Conservation (phyloP, 2,113 vertebrate genomes). For the Brienomyrus longianalis region DNA sequence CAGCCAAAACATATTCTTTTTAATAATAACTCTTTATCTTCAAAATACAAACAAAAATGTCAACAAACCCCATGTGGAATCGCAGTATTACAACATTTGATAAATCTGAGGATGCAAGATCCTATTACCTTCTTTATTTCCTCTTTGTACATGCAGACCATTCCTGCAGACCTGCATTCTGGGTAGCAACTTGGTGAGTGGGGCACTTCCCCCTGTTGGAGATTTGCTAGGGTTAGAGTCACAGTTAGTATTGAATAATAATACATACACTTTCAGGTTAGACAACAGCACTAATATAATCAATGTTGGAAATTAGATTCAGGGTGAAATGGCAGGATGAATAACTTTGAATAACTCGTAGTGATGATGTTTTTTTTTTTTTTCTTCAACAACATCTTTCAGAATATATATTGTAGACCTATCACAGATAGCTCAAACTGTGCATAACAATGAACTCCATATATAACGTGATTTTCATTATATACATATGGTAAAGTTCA, state of each 20-base stretch:
- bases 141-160: constrained; percentile 64
- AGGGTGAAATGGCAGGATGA: not conserved
- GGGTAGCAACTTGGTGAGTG: constrained; percentile 79
- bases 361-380: not conserved
- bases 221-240: not conserved
- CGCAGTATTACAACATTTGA: not conserved
- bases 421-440: too few species aligned
- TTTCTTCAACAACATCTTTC: not conserved
- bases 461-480: too few species aligned
- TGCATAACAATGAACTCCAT: too few species aligned
- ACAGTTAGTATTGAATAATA: not conserved
- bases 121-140: constrained; percentile 62
- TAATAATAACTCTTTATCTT: not conserved
- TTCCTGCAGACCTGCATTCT: constrained; percentile 65
- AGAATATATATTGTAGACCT: not conserved
- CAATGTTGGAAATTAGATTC: not conserved
- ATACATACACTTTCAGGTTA: not conserved
- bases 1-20: not conserved
- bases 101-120: not conserved
- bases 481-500: too few species aligned
- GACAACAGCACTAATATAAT: not conserved
- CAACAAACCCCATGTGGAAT: not conserved
- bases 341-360: not conserved
- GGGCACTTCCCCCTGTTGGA: constrained; percentile 70
- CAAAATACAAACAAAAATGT: not conserved